These are phyloP conservation scores for Craseonycteris thonglongyai DNA, from an alignment of 2,113 vertebrate species.

Conservation along the genomic window DNA sequence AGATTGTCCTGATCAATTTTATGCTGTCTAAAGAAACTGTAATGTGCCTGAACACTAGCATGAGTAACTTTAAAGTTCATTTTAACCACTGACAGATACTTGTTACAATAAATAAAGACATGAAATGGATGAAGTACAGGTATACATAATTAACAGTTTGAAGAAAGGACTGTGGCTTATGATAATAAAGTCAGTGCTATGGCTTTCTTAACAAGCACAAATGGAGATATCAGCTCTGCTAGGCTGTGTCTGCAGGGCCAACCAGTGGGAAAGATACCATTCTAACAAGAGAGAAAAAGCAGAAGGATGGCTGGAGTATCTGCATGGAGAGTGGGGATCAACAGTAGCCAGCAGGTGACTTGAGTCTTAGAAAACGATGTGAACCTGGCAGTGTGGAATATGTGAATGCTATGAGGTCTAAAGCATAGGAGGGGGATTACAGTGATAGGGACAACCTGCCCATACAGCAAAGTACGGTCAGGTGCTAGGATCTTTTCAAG, in stretches of 20 bases:
- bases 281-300: not conserved
- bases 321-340: rapidly evolving
- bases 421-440: not conserved
- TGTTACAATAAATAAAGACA: not conserved
- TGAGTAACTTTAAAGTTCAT: not conserved
- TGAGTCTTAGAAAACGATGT: not conserved
- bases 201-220: not conserved
- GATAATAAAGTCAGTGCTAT: not conserved
- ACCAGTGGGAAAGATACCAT: not conserved
- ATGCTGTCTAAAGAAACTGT: not conserved
- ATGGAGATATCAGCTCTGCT: not conserved
- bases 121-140: not conserved
- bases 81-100: not conserved
- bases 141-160: not conserved
- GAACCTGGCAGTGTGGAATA: not conserved
- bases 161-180: not conserved
- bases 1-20: not conserved
- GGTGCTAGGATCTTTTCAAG: not conserved
- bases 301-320: not conserved
- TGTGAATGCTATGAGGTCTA: not conserved
- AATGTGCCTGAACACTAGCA: not conserved
- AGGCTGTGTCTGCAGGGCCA: not conserved
- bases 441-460: not conserved
- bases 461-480: not conserved
- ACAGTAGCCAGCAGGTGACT: not conserved